Percentiles rank a stretch among this genome's conserved stretches.
Evolutionary conservation across 2,888 invertebrate genomes (phyloP).

Genomic region (Pheosia tremula): DNA sequence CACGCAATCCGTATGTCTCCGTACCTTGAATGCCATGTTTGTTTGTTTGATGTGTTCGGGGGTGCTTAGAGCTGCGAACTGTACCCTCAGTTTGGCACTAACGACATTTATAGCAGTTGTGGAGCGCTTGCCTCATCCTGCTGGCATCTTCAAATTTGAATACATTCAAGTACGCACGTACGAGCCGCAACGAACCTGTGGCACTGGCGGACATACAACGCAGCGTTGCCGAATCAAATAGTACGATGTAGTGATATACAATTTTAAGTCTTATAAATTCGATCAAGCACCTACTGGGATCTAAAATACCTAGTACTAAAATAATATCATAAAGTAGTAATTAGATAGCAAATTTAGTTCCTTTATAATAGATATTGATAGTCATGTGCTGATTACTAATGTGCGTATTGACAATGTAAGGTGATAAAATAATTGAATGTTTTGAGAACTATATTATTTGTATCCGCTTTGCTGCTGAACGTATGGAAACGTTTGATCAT

Average conservation of each 20-base stretch:
- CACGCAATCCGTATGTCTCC: constrained; percentile 50
- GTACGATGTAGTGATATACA: neutral
- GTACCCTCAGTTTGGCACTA: constrained; percentile 66
- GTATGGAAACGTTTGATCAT: too few species aligned
- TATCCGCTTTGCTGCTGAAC: too few species aligned
- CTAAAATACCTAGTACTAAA: too few species aligned
- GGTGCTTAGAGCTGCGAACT: constrained; percentile 72
- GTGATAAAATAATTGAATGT: too few species aligned
- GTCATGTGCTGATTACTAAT: too few species aligned
- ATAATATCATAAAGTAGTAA: too few species aligned
- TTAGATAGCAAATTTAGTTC: too few species aligned
- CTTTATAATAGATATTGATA: too few species aligned
- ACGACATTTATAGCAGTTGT: constrained; percentile 72
- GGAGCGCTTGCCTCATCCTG: constrained; percentile 62
- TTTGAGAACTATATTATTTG: too few species aligned
- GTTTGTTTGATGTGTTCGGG: constrained; percentile 65
- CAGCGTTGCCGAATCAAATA: constrained; percentile 48
- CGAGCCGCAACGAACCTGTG: constrained; percentile 42
- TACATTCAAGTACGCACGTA: constrained; percentile 80
- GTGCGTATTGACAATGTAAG: too few species aligned
- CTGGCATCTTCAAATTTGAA: constrained; percentile 78
- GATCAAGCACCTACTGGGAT: too few species aligned
- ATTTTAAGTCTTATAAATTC: too few species aligned
- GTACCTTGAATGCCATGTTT: constrained; percentile 81
- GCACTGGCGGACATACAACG: constrained; percentile 61